A percentile compares a stretch with the other conserved stretches of the same genome.
These are phyloP conservation scores for Myiozetetes cayanensis DNA, from an alignment of 2,113 vertebrate genomes.

Conservation along the genomic window DNA sequence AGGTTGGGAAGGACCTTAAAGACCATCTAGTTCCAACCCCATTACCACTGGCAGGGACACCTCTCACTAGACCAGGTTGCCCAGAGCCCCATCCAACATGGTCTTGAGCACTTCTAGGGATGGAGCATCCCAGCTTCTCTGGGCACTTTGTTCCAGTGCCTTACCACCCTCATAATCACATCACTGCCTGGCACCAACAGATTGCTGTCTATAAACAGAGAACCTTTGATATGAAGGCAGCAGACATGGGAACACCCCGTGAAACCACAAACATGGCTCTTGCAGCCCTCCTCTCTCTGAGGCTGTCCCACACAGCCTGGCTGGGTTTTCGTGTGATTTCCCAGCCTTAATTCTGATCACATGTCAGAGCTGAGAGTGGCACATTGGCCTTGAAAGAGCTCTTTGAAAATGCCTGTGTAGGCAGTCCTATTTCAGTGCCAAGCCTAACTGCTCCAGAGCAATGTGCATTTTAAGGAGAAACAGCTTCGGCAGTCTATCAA, in stretches of 20 bases:
- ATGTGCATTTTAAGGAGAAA: constrained; percentile 34
- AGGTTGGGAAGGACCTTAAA: background rate
- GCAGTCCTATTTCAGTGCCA: background rate
- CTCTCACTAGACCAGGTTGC: background rate
- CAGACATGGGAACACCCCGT: constrained; percentile 43
- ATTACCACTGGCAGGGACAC: background rate
- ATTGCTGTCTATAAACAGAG: constrained; percentile 80
- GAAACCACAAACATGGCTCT: constrained; percentile 71
- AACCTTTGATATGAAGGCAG: constrained; percentile 79
- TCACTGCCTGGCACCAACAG: constrained; percentile 73
- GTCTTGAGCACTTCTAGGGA: background rate
- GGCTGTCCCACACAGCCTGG: constrained; percentile 56
- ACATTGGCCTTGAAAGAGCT: constrained; percentile 56
- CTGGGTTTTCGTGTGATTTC: constrained; percentile 50
- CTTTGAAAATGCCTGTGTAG: background rate
- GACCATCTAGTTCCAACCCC: background rate
- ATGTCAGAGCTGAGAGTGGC: constrained; percentile 63
- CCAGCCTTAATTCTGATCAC: constrained; percentile 76
- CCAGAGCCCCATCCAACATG: background rate
- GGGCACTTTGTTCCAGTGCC: background rate
- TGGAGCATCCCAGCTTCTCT: background rate
- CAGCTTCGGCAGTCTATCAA: background rate
- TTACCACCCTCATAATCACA: constrained; percentile 53
- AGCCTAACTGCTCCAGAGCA: background rate
- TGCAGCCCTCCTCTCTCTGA: constrained; percentile 65